Conservation (phyloP, 2,797 vertebrate genomes). For the Coregonus suidteri region DNA sequence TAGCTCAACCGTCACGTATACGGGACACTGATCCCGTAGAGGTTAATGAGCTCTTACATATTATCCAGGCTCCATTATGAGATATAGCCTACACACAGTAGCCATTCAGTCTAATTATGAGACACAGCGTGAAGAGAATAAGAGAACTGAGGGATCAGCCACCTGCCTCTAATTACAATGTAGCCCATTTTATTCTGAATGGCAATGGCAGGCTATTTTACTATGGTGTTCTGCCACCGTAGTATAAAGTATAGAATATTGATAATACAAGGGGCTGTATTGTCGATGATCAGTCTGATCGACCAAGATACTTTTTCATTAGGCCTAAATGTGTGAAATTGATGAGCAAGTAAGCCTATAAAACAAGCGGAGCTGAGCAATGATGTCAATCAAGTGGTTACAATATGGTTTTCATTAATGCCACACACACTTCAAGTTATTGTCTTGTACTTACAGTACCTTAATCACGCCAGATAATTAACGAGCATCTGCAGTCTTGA, state of each 20-base stretch:
- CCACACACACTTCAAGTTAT: background rate
- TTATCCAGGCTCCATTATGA: constrained; percentile 56
- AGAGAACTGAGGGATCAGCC: constrained; percentile 23
- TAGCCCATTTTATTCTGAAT: background rate
- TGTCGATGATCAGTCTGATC: background rate
- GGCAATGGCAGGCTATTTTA: background rate
- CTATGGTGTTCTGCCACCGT: background rate
- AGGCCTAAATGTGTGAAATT: background rate
- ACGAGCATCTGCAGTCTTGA: background rate
- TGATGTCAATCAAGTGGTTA: background rate
- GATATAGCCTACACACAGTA: constrained; percentile 34
- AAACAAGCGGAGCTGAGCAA: background rate
- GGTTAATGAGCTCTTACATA: constrained; percentile 64
- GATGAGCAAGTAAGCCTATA: background rate
- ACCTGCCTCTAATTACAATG: background rate
- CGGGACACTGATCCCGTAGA: too few relatives aligned
- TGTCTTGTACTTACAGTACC: background rate
- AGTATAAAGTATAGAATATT: background rate
- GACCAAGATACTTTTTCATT: background rate
- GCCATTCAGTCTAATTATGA: constrained; percentile 55
- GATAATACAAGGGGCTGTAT: background rate
- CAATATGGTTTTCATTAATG: background rate
- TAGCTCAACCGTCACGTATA: too few relatives aligned
- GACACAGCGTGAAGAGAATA: constrained; percentile 38
- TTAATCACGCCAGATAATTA: background rate